Base-by-base conservation (phyloP, 2,888 invertebrate species). In the Calliopum simillimum region DNA sequence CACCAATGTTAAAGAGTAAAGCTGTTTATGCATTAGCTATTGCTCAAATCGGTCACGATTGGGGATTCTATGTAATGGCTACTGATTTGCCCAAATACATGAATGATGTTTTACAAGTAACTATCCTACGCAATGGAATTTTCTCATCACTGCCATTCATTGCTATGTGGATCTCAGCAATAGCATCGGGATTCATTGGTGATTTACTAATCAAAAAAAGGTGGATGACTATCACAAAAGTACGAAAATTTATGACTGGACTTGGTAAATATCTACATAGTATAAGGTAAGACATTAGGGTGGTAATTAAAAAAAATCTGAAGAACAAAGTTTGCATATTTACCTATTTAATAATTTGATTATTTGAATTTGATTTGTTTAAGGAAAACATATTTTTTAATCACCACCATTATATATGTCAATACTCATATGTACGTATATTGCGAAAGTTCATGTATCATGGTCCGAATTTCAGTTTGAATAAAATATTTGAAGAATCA, bases 21-120 rank as follows among this genome's bases (percentile, higher is more conserved):
- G 91, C 92, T 0, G 84, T 93, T 25, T 90, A 90, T 88, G 92
- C 92, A 0, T 80, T 93, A 1, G 89, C 93, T 12, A 88, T 89
- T 49, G 91, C 92, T 74, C 92, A 93, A 86, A 80, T 88, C 12
- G 89, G 89, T 0, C 90, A 90, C 78, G 89, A 89, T 76, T 91
- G 89, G 89, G 89, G 89, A 4, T 89, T 89, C 77, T 90, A 86
- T 78, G 89, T 89, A 1, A 88, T 91, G 87, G 87, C 89, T 2
- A 88, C 89, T 0, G 89, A 90, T 78, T 83, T 91, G 25, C 90
- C 91, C 3, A 89, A 88, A 76, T 90, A 90, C 77, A 88, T 90
- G 87, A 85, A 85, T 55, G 88, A 89, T 75, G 88, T 90, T 0
- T 79, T 91, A 56, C 86, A 87, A 63, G 88, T 89, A 76, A 85